These are phyloP conservation scores for Polylopha cassiicola DNA, from an alignment of 2,888 invertebrate genomes.

Conservation along the genomic window DNA sequence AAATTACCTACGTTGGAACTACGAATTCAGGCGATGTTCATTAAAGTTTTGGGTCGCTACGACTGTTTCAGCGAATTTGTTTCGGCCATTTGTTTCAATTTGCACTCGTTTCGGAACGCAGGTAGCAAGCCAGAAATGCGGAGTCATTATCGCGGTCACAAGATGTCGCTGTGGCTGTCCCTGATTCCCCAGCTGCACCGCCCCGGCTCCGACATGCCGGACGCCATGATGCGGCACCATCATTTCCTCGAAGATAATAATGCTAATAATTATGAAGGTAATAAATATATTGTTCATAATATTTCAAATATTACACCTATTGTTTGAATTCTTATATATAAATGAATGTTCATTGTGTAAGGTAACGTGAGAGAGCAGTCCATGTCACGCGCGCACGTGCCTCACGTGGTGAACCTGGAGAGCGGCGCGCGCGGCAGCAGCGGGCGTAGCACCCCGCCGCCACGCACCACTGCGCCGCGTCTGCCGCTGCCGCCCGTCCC, in stretches of 20 bases:
- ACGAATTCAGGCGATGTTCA: slow-evolving; percentile 27
- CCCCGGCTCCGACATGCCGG: slow-evolving; percentile 84
- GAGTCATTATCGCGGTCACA: slow-evolving; percentile 95
- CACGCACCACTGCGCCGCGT: slow-evolving; percentile 66
- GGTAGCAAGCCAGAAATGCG: slow-evolving; percentile 86
- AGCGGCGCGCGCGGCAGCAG: slow-evolving; percentile 42
- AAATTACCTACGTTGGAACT: slow-evolving; percentile 24
- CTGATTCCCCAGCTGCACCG: slow-evolving; percentile 93
- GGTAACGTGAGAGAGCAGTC: slow-evolving; percentile 87
- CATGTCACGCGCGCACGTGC: slow-evolving; percentile 79
- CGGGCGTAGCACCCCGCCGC: slow-evolving; percentile 55
- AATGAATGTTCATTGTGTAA: slow-evolving; percentile 37
- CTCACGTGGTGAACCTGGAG: slow-evolving; percentile 71
- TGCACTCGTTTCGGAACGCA: slow-evolving; percentile 43
- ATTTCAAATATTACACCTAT: background rate
- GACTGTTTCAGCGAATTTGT: slow-evolving; percentile 29
- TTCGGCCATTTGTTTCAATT: slow-evolving; percentile 48
- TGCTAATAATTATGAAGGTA: slow-evolving; percentile 88
- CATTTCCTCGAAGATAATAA: slow-evolving; percentile 91
- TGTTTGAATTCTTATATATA: slow-evolving; percentile 22
- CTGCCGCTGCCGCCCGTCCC: slow-evolving; percentile 69
- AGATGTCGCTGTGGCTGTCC: slow-evolving; percentile 94
- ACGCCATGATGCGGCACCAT: slow-evolving; percentile 91
- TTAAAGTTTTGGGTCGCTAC: slow-evolving; percentile 46
- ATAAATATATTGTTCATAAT: background rate